phyloP scores from a whole-genome alignment of 2,797 vertebrate genomes.

The Halcyon smyrnensis region DNA sequence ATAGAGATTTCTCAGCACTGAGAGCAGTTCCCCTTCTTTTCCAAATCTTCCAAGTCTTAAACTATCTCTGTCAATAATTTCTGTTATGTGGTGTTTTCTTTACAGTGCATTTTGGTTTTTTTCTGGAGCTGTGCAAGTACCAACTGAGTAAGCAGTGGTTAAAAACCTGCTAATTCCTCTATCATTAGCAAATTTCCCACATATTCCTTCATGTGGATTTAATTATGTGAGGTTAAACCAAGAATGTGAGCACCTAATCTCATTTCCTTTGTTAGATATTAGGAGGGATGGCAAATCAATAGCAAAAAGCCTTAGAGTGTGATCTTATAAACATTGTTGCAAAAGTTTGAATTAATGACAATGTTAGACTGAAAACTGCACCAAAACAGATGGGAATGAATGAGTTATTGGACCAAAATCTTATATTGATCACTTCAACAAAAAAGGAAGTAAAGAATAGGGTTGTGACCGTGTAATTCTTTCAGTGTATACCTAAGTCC shows the following conservation, averaged over 20 bases:
- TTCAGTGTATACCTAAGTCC: not conserved
- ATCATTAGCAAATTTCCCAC: not conserved
- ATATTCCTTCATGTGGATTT: not conserved
- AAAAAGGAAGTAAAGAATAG: not conserved
- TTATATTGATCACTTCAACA: not conserved
- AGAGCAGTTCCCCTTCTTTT: not conserved
- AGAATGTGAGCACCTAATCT: not conserved
- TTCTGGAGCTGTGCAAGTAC: not conserved
- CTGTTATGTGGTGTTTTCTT: not conserved
- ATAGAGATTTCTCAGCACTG: not conserved
- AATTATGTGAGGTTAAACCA: not conserved
- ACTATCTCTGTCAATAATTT: not conserved
- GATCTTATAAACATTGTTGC: not conserved
- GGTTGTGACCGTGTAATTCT: not conserved
- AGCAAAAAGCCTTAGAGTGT: not conserved
- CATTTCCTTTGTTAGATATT: not conserved
- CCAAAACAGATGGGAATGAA: not conserved
- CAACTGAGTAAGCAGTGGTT: not conserved
- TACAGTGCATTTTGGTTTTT: not conserved
- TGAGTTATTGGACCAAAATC: not conserved
- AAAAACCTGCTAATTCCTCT: not conserved
- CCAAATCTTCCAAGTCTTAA: not conserved
- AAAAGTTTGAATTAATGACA: not conserved
- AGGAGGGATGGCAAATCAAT: not conserved
- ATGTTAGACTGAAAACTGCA: not conserved